Evolutionary conservation across 2,113 vertebrate genomes (phyloP), one percentile per base, ranked within the genome.

Genomic region (Vanacampus margaritifer): DNA sequence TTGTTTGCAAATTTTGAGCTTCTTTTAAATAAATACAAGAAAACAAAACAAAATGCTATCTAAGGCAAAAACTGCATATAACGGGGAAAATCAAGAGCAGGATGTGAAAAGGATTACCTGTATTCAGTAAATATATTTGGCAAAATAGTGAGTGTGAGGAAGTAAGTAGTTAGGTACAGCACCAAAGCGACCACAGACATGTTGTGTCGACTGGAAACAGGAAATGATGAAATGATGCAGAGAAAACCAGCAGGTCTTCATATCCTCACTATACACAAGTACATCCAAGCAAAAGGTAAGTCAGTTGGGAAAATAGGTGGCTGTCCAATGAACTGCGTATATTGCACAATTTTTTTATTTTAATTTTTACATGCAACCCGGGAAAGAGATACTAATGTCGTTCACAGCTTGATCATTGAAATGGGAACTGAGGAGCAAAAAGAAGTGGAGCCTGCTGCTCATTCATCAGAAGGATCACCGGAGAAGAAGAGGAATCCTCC

Each of bases 341-440:
- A 21, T 50, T 51, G 26, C 19, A 21, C 45, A 21, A 21, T 46
- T 28, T 46, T 46, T 3, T 11, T 50, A 60, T 65, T 3, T 46
- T 11, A 37, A 64, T 54, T 14, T 0, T 68, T 66, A 71, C n/a
- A 80, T 74, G 59, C 17, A n/a, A 39, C 12, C n/a, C 56, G 65
- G 12, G 77, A 21, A 67, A 45, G 35, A 37, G 21, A 69, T 56
- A 46, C 26, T 28, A 35, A 50, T 19, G 0, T 13, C 62, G 64
- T 16, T 17, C 2, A 48, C 54, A 2, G 6, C 12, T 1, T 24
- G 3, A 57, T 65, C 28, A 54, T 64, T 24, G 26, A 28, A 53
- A 93, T 93, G 92, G 91, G 89, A 45, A 90, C 77, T 0, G 91
- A 86, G 0, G 91, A 86, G 0, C 89, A 92, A 37, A 76, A 75